Evolutionary conservation across 1,140 invertebrate species (phyloP).

Genomic region (Hyles euphorbiae): DNA sequence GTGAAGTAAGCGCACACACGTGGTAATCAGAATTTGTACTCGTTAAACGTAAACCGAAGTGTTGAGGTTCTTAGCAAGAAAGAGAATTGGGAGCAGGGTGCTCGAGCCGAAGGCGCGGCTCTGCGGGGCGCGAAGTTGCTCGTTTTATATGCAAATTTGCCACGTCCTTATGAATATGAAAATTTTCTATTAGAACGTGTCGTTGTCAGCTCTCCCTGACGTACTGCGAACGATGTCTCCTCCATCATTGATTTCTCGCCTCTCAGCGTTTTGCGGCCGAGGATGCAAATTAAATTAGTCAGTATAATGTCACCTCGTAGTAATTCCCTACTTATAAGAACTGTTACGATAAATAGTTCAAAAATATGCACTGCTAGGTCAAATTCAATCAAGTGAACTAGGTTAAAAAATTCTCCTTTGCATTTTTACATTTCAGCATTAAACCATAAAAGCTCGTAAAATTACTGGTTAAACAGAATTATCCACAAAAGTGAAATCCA

Average conservation of each 20-base stretch:
- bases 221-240: slow-evolving; percentile 39
- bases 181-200: slow-evolving; percentile 75
- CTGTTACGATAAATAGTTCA: no score
- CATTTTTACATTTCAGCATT: no score
- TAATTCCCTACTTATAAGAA: background rate
- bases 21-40: background rate
- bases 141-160: slow-evolving; percentile 72
- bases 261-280: slow-evolving; percentile 39
- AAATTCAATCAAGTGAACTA: no score
- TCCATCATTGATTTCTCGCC: slow-evolving; percentile 42
- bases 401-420: no score
- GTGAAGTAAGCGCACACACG: no score
- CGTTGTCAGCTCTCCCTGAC: slow-evolving; percentile 64
- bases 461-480: no score
- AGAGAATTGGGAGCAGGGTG: slow-evolving; percentile 45
- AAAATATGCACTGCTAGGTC: no score
- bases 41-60: slow-evolving; percentile 27
- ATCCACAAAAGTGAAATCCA: no score
- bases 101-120: slow-evolving; percentile 32
- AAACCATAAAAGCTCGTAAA: no score
- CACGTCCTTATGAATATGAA: slow-evolving; percentile 75
- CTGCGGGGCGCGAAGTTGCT: slow-evolving; percentile 49
- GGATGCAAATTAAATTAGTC: slow-evolving; percentile 23
- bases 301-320: slow-evolving; percentile 11
- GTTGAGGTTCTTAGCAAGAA: slow-evolving; percentile 38